Evolutionary conservation across 2,888 invertebrate genomes (phyloP), one percentile per base, ranked within the genome.

Genomic region (Pandemis heparana): DNA sequence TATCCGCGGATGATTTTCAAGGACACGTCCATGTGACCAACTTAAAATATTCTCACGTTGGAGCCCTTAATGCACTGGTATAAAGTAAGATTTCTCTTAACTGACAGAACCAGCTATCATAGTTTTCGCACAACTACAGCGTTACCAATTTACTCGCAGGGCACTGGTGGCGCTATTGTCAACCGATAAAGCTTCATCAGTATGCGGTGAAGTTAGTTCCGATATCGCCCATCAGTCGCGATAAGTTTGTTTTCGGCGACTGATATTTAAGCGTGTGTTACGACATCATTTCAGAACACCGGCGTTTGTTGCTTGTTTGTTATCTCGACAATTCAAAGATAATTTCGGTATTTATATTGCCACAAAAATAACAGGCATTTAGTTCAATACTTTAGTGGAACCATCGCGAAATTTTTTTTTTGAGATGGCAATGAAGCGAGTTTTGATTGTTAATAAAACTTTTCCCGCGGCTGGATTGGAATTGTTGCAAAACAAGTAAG

Each of bases 401-500:
- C 41, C 7, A 18, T 18, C 5, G n/a, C 16, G 53, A 9, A 53
- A n/a, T n/a, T 18, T 9, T 18, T 0, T 14, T 59, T 65, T 70
- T 10, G 60, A 82, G 69, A 92, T 92, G 91, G 81, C 90, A 67
- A 71, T 88, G 2, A 87, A 85, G 78, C 82, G 84, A 76, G 89
- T 91, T 77, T 76, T 93, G 32, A 83, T 93, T 56, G 90, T 88
- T 1, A 91, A 91, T 75, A 91, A 88, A 80, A 83, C 81, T 18
- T 93, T 81, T 80, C 91, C 92, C 0, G 81, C 75, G 0, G 87
- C 85, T 14, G 93, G 90, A 5, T 82, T 93, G 78, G 84, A 90
- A 39, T 67, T 92, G 48, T 77, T 94, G 43, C 85, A 87, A 76
- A 83, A 87, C 48, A 90, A 87, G 94, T 93, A 80, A 92, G 92